Percentiles rank a stretch among this genome's conserved stretches.
Conservation (phyloP, 2,113 vertebrate species). For the Ondatra zibethicus region DNA sequence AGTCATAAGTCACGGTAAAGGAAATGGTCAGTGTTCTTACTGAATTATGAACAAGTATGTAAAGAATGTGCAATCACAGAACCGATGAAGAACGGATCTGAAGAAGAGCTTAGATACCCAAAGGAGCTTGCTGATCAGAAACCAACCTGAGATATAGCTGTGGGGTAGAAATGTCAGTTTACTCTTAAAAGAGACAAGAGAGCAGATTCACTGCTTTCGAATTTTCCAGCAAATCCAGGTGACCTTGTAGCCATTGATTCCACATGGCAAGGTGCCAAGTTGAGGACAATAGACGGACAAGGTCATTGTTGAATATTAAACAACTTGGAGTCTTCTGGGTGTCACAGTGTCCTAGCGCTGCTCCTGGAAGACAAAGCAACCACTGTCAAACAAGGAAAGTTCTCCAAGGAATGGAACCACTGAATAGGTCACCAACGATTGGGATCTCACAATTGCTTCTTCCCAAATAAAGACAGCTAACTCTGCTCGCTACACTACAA, state of each 20-base stretch:
- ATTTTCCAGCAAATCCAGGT: conserved; percentile 35
- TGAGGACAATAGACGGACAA: background rate
- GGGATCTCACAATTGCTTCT: background rate
- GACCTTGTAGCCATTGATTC: background rate
- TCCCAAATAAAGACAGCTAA: background rate
- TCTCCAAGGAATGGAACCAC: background rate
- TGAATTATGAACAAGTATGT: conserved; percentile 44
- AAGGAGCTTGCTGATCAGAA: conserved; percentile 27
- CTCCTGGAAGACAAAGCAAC: conserved; percentile 4
- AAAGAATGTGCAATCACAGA: conserved; percentile 66
- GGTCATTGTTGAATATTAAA: background rate
- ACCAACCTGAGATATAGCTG: background rate
- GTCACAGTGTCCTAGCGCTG: background rate
- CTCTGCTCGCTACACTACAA: background rate
- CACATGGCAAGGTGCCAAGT: background rate
- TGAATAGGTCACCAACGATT: background rate
- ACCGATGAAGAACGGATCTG: conserved; percentile 56
- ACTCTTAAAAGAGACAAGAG: background rate
- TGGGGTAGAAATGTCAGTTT: background rate
- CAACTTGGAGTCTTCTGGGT: background rate
- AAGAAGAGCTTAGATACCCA: background rate
- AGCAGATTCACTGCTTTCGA: background rate
- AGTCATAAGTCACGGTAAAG: conserved; percentile 72
- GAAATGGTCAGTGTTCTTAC: conserved; percentile 64
- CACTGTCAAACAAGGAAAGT: background rate